These are phyloP conservation scores for Hormaphis cornu DNA, from an alignment of 1,140 invertebrate genomes.

Conservation along the genomic window DNA sequence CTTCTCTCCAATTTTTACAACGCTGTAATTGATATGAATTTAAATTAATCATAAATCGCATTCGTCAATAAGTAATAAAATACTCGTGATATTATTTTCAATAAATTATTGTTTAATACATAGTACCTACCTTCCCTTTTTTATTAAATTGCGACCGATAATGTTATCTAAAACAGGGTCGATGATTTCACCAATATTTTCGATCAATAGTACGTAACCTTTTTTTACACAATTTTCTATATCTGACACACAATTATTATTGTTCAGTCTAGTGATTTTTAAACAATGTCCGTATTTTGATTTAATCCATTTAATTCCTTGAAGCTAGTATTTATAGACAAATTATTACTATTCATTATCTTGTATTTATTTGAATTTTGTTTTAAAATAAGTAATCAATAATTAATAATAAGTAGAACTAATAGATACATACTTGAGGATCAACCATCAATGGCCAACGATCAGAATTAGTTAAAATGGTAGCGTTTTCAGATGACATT, in stretches of 20 bases:
- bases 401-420: no score
- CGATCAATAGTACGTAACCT: constrained; percentile 65
- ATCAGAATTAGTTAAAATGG: constrained; percentile 77
- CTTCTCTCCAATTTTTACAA: constrained; percentile 78
- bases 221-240: constrained; percentile 70
- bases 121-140: constrained; percentile 56
- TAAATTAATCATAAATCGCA: constrained; percentile 26
- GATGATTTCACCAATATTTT: constrained; percentile 80
- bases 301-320: constrained; percentile 96
- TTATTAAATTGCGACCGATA: constrained; percentile 77
- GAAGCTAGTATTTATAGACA: constrained; percentile 42
- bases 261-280: constrained; percentile 64
- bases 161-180: constrained; percentile 85
- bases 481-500: constrained; percentile 92
- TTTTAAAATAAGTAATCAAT: not conserved
- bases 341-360: not conserved
- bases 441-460: constrained; percentile 93
- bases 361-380: not conserved
- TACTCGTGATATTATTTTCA: not conserved
- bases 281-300: constrained; percentile 62
- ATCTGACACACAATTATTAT: constrained; percentile 71
- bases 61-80: no score
- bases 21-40: constrained; percentile 41
- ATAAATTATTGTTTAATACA: not conserved
- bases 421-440: constrained; percentile 57